A percentile compares a stretch with the other conserved stretches of the same genome.
Conservation (phyloP, 2,888 invertebrate genomes). For the Lasioglossum malachurum region DNA sequence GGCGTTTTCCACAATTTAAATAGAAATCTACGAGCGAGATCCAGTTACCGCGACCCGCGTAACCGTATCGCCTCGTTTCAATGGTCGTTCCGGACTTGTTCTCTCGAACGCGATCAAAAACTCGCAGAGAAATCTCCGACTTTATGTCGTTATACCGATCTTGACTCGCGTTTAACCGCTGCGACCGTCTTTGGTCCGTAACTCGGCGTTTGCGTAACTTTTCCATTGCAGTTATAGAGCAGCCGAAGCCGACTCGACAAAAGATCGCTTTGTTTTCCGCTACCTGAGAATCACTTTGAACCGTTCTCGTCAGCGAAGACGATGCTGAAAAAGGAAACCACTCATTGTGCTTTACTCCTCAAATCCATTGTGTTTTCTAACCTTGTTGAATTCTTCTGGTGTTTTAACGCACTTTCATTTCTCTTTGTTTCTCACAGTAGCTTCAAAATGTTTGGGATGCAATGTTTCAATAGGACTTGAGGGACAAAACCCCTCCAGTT, state of each 20-base stretch:
- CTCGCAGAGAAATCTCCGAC: conserved; percentile 11
- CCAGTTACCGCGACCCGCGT: conserved; percentile 59
- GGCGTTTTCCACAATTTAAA: conserved; percentile 58
- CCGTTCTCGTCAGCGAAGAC: conserved; percentile 2
- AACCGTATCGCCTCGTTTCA: conserved; percentile 66
- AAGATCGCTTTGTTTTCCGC: neutral
- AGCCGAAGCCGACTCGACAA: neutral
- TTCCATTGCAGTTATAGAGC: neutral
- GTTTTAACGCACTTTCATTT: neutral
- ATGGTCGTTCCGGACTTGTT: conserved; percentile 56
- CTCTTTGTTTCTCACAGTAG: too few relatives aligned
- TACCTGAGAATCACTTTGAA: neutral
- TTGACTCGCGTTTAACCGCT: conserved; percentile 53
- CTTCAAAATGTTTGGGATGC: too few relatives aligned
- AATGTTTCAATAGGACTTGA: too few relatives aligned
- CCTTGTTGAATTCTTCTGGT: neutral
- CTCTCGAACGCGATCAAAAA: conserved; percentile 36
- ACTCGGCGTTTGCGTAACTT: conserved; percentile 40
- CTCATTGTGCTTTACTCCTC: neutral
- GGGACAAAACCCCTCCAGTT: too few relatives aligned
- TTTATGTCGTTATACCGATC: conserved; percentile 58
- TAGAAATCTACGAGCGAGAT: conserved; percentile 55
- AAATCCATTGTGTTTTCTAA: neutral
- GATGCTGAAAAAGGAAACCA: neutral
- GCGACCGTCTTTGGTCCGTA: conserved; percentile 28